Percentiles rank a stretch among this genome's conserved stretches.
Evolutionary conservation across 2,113 vertebrate species (phyloP).

Genomic region (Ancistrus triradiatus): DNA sequence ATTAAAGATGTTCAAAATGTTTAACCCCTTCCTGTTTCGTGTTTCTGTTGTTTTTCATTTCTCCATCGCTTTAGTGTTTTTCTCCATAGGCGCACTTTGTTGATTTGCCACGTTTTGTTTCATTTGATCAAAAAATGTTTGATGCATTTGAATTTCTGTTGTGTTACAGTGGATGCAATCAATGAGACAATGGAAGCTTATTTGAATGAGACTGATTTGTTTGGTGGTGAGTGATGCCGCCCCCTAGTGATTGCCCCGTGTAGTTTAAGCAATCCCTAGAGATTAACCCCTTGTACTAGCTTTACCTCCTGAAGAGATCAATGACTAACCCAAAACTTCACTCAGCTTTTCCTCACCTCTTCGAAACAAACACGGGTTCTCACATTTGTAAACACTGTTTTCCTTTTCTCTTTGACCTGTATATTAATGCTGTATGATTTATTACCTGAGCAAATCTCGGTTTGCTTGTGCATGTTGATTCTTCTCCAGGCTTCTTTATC

Average conservation of each 20-base stretch:
- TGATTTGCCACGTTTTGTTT: constrained; percentile 9
- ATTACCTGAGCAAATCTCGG: neutral
- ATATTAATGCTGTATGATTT: neutral
- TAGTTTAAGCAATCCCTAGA: constrained; percentile 59
- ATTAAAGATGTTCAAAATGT: too few relatives aligned
- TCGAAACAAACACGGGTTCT: neutral
- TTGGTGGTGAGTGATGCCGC: constrained; percentile 96
- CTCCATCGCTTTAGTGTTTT: neutral
- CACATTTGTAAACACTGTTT: neutral
- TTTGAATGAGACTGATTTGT: constrained; percentile 98
- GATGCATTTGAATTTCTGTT: constrained; percentile 83
- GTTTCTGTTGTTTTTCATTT: constrained; percentile 1
- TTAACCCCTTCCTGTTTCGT: constrained; percentile 10
- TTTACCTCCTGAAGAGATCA: constrained; percentile 61
- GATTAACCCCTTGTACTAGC: constrained; percentile 62
- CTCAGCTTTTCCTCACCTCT: constrained; percentile 26
- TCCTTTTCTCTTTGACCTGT: neutral
- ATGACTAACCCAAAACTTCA: constrained; percentile 66
- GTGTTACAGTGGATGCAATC: constrained; percentile 99
- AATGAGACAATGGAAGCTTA: constrained; percentile 99
- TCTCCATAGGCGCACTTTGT: constrained; percentile 28
- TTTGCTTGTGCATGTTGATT: constrained; percentile 2
- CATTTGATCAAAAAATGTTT: constrained; percentile 49
- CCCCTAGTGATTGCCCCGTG: constrained; percentile 71
- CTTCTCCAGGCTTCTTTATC: neutral